These are phyloP conservation scores for Steatornis caripensis DNA, from an alignment of 2,113 vertebrate genomes.

Conservation along the genomic window DNA sequence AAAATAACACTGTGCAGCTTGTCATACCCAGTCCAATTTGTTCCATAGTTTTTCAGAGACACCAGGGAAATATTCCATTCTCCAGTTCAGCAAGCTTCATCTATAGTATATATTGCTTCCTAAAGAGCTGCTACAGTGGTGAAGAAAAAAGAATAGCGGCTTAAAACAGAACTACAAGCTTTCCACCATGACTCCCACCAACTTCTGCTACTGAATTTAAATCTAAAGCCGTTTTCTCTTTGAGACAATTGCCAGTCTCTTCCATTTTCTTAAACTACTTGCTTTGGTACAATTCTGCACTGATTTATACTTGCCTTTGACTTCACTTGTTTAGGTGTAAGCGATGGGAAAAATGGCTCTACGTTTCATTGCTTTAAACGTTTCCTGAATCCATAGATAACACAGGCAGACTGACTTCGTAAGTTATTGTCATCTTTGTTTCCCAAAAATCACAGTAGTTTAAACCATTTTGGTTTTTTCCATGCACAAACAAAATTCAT, in stretches of 20 bases:
- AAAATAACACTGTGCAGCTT: conserved; percentile 51
- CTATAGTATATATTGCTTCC: conserved; percentile 41
- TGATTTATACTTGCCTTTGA: conserved; percentile 20
- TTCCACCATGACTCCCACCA: neutral
- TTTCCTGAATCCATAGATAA: neutral
- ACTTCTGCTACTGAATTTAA: neutral
- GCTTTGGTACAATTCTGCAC: neutral
- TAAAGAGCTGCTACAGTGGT: neutral
- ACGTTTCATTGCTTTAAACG: conserved; percentile 24
- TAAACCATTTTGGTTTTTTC: neutral
- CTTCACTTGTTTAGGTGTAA: neutral
- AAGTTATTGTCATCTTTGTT: conserved; percentile 32
- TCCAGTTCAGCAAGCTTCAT: conserved; percentile 48
- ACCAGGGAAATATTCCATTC: conserved; percentile 54
- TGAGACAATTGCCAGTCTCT: neutral
- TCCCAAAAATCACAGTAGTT: neutral
- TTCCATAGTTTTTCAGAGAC: conserved; percentile 33
- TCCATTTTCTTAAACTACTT: neutral
- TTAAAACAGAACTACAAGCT: neutral
- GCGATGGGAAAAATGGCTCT: neutral
- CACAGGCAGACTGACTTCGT: neutral
- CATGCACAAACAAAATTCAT: conserved; percentile 37
- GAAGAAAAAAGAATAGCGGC: neutral
- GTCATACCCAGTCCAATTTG: conserved; percentile 61
- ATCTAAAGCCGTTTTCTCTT: neutral